Evolutionary conservation across 2,113 vertebrate species (phyloP).

Genomic region (Eubucco bourcierii): DNA sequence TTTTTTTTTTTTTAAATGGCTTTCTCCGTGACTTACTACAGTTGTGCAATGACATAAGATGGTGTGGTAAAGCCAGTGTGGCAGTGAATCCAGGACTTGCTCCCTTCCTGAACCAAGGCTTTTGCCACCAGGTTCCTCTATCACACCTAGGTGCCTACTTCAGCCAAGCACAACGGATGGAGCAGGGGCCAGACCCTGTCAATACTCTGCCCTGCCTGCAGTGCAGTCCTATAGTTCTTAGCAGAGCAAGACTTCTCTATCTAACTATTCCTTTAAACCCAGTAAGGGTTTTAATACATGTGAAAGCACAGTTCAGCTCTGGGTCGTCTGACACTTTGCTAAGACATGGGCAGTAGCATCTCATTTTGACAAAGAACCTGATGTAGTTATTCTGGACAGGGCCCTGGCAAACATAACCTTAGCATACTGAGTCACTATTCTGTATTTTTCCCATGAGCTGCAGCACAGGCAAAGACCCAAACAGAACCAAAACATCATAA

Average conservation of each 20-base stretch:
- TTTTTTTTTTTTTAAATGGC: not conserved
- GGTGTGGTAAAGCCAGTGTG: not conserved
- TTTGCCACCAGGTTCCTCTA: not conserved
- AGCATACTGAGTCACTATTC: not conserved
- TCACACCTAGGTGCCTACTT: not conserved
- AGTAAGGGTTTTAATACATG: not conserved
- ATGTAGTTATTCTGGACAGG: not conserved
- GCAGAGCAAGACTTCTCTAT: not conserved
- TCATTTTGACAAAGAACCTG: not conserved
- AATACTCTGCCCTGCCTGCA: rapidly evolving
- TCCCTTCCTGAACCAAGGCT: not conserved
- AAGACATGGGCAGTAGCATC: rapidly evolving
- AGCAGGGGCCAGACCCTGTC: not conserved
- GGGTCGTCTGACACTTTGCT: not conserved
- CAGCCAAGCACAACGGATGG: not conserved
- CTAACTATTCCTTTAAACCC: not conserved
- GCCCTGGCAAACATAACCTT: not conserved
- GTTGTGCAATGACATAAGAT: not conserved
- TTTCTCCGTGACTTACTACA: not conserved
- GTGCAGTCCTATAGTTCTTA: rapidly evolving
- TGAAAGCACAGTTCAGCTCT: not conserved
- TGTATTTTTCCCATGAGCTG: not conserved
- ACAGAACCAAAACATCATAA: not conserved
- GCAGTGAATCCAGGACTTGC: not conserved
- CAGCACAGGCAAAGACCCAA: not conserved